Evolutionary conservation across 2,888 invertebrate genomes (phyloP).

Genomic region (Thelaira solivaga): DNA sequence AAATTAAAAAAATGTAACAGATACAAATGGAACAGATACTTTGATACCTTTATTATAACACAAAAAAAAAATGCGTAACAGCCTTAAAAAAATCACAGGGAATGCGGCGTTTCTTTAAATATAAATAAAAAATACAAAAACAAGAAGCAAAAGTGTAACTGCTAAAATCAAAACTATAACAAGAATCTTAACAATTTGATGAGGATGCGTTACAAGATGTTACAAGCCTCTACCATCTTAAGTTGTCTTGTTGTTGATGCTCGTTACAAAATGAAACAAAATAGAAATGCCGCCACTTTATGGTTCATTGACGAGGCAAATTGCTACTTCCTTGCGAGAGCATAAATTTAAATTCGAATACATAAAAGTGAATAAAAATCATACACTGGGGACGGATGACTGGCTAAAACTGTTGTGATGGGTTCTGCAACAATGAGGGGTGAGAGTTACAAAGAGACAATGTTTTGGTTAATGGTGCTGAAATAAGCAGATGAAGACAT

Average conservation of each 20-base stretch:
- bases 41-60: conserved; percentile 43
- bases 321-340: conserved; percentile 70
- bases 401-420: conserved; percentile 22
- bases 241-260: neutral
- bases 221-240: conserved; percentile 41
- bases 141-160: too few species aligned
- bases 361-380: conserved; percentile 44
- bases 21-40: conserved; percentile 37
- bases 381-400: conserved; percentile 64
- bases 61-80: conserved; percentile 10
- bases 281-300: conserved; percentile 63
- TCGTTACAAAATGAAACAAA: conserved; percentile 37
- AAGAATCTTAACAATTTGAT: conserved; percentile 57
- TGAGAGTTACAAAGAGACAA: conserved; percentile 25
- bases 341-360: conserved; percentile 59
- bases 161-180: conserved; percentile 56
- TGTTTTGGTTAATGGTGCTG: conserved; percentile 58
- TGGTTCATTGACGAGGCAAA: conserved; percentile 74
- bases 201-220: conserved; percentile 50
- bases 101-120: neutral
- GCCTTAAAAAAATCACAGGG: conserved; percentile 34
- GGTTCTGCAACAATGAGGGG: conserved; percentile 17
- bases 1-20: conserved; percentile 32
- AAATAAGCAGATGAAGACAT: conserved; percentile 59
- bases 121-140: conserved; percentile 20